Percentiles rank a stretch among this genome's conserved stretches.
These are phyloP conservation scores for Perizoma affinitatum DNA, from an alignment of 2,888 invertebrate genomes.

Conservation along the genomic window DNA sequence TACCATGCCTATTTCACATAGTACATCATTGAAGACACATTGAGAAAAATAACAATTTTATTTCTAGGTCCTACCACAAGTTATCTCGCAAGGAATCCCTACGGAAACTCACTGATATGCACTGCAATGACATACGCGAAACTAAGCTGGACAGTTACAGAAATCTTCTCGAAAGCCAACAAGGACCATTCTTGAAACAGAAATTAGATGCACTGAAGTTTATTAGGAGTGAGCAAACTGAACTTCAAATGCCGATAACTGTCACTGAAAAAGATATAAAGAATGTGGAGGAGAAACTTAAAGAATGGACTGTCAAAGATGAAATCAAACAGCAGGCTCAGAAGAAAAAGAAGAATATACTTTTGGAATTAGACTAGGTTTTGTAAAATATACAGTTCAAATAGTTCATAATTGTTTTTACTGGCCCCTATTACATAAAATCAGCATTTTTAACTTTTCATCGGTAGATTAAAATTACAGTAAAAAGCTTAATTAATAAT, in stretches of 20 bases:
- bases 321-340: conserved; percentile 67
- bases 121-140: conserved; percentile 87
- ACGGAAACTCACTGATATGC: conserved; percentile 87
- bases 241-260: conserved; percentile 86
- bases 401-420: background rate
- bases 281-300: conserved; percentile 80
- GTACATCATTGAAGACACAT: background rate
- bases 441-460: too few relatives aligned
- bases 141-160: conserved; percentile 87
- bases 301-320: conserved; percentile 74
- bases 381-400: conserved; percentile 18
- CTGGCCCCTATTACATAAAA: too few relatives aligned
- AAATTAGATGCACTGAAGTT: conserved; percentile 89
- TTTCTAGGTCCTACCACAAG: conserved; percentile 78
- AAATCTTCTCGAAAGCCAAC: conserved; percentile 86
- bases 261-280: conserved; percentile 88
- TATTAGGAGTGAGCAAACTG: conserved; percentile 90
- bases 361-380: conserved; percentile 35
- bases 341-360: conserved; percentile 66
- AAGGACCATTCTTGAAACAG: conserved; percentile 88
- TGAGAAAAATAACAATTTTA: background rate
- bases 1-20: too few relatives aligned
- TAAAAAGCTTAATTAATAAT: conserved; percentile 16
- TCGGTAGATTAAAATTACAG: too few relatives aligned
- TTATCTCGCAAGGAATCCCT: conserved; percentile 89